phyloP scores from a whole-genome alignment of 2,888 invertebrate species.

The Leptopilina myrica region DNA sequence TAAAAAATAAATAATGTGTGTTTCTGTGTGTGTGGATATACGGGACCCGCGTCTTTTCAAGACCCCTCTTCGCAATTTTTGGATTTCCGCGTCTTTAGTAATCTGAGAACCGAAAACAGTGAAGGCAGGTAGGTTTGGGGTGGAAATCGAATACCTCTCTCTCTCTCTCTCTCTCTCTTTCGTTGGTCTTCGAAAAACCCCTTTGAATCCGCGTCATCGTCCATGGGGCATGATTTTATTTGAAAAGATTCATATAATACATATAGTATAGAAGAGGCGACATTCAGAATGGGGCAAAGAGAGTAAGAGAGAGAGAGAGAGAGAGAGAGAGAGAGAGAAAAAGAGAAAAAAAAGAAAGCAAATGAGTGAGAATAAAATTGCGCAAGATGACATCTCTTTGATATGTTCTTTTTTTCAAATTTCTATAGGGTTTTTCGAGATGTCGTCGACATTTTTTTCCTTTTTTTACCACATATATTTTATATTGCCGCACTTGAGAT shows the following conservation, averaged over 20 bases:
- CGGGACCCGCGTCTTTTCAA: constrained; percentile 55
- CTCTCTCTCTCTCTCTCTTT: background rate
- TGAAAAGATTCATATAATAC: constrained; percentile 25
- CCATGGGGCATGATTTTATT: constrained; percentile 27
- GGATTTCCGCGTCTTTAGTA: constrained; percentile 75
- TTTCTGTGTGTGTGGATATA: background rate
- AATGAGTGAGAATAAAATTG: constrained; percentile 66
- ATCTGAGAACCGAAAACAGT: constrained; percentile 72
- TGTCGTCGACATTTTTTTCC: constrained; percentile 45
- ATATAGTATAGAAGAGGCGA: background rate
- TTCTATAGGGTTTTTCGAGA: constrained; percentile 32
- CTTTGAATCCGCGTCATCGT: constrained; percentile 56
- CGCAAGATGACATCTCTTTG: constrained; percentile 74
- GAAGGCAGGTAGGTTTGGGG: constrained; percentile 62
- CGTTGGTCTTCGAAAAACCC: constrained; percentile 54
- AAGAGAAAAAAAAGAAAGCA: constrained; percentile 24
- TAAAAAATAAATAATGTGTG: too few relatives aligned
- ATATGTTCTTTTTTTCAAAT: constrained; percentile 53
- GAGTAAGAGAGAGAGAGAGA: constrained; percentile 35
- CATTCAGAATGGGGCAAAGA: constrained; percentile 43
- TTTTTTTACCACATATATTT: background rate
- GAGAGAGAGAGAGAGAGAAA: constrained; percentile 39
- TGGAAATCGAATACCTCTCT: constrained; percentile 55
- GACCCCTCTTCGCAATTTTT: constrained; percentile 71
- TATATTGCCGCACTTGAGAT: constrained; percentile 27